Percentiles rank a stretch among this genome's conserved stretches.
Evolutionary conservation across 2,888 invertebrate species (phyloP).

Genomic region (Gryllus longicercus): DNA sequence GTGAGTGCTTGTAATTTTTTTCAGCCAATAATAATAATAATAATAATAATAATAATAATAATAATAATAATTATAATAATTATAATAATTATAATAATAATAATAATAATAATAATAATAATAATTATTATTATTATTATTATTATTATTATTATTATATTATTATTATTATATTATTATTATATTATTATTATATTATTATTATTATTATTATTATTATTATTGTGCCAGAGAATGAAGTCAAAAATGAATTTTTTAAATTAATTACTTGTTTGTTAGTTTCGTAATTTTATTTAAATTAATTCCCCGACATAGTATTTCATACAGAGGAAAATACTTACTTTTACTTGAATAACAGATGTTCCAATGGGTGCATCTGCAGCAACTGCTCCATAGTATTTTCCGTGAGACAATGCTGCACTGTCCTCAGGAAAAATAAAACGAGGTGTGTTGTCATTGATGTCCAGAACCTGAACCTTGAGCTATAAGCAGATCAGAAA

Average conservation of each 20-base stretch:
- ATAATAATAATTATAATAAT: too few species aligned
- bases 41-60: too few species aligned
- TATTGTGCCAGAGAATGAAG: background rate
- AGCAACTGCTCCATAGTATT: slow-evolving; percentile 75
- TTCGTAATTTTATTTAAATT: background rate
- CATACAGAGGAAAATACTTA: slow-evolving; percentile 40
- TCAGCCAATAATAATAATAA: too few species aligned
- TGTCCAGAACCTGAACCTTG: slow-evolving; percentile 77
- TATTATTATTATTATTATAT: background rate
- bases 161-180: background rate
- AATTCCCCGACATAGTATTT: background rate
- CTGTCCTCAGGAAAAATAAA: slow-evolving; percentile 71
- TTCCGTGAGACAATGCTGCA: slow-evolving; percentile 51
- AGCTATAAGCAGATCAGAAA: slow-evolving; percentile 49
- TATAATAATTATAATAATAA: too few species aligned
- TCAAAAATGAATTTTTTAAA: background rate
- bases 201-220: background rate
- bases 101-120: too few species aligned
- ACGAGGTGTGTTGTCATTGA: slow-evolving; percentile 84
- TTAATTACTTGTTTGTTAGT: too few species aligned
- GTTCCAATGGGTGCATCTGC: slow-evolving; percentile 67
- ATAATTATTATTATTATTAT: background rate
- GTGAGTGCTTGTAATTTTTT: too few species aligned
- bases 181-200: background rate
- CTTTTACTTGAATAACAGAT: slow-evolving; percentile 73